phyloP scores from a whole-genome alignment of 2,888 invertebrate genomes.

The Adineta ricciae region DNA sequence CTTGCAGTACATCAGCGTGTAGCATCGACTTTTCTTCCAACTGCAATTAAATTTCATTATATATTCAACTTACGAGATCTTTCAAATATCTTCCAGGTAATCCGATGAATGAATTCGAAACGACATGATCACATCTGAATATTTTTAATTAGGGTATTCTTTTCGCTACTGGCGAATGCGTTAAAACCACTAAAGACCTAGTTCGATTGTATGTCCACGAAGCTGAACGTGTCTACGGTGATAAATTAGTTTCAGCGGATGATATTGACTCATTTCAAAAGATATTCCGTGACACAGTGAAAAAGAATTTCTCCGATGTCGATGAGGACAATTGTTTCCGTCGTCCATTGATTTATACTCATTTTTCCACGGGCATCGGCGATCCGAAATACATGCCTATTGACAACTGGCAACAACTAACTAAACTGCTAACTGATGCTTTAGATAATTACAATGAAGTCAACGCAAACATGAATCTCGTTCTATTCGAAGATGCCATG shows the following conservation, averaged over 20 bases:
- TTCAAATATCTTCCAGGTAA: slow-evolving; percentile 83
- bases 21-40: slow-evolving; percentile 76
- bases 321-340: slow-evolving; percentile 75
- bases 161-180: slow-evolving; percentile 76
- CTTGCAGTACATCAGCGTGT: slow-evolving; percentile 75
- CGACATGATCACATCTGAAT: too few relatives aligned
- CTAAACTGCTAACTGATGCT: slow-evolving; percentile 74
- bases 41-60: slow-evolving; percentile 90
- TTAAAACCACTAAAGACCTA: slow-evolving; percentile 68
- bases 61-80: slow-evolving; percentile 87
- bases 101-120: not conserved
- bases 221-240: slow-evolving; percentile 80
- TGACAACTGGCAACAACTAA: slow-evolving; percentile 65
- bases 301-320: slow-evolving; percentile 72
- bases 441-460: slow-evolving; percentile 86
- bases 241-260: slow-evolving; percentile 79
- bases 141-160: slow-evolving; percentile 63
- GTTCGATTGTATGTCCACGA: slow-evolving; percentile 86
- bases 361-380: slow-evolving; percentile 84
- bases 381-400: slow-evolving; percentile 89
- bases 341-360: slow-evolving; percentile 81
- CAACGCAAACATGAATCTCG: slow-evolving; percentile 87
- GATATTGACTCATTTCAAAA: slow-evolving; percentile 81
- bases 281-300: slow-evolving; percentile 75
- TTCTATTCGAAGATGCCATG: slow-evolving; percentile 92